Evolutionary conservation across 2,888 invertebrate genomes (phyloP), one percentile per base, ranked within the genome.

Genomic region (Dasysyrphus albostriatus): DNA sequence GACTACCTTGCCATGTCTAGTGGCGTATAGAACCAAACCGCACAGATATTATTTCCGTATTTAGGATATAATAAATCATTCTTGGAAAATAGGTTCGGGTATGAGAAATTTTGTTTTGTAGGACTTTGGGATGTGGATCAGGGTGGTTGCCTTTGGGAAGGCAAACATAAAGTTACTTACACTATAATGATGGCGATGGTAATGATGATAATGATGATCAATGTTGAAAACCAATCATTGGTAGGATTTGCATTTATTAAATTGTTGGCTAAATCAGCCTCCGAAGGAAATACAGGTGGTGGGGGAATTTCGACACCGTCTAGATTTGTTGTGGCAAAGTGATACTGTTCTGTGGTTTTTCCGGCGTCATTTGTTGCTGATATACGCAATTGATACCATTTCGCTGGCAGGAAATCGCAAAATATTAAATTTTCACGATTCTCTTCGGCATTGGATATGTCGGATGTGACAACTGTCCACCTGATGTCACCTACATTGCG

Each of bases 301-400:
- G 92, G 92, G 16, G 92, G 91, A 76, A 92, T 92, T 47, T 91
- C 90, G 34, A 91, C 90, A 14, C 95, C 95, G 88, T 94, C 94
- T 0, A 94, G 90, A 24, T 93, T 93, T 34, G 93, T 92, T 39
- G 95, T 95, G 58, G 94, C 94, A 89, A 95, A 94, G 90, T 95
- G 94, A 89, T 94, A 95, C 70, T 94, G 94, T 88, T 94, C 94
- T 0, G 94, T 93, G 63, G 94, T 94, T 93, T 94, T 94, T 0
- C 94, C 95, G 7, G 95, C 95, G 90, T 95, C 95, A 90, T 94
- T 95, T 8, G 94, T 94, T 34, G 94, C 95, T 0, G 94, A 93
- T 54, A 95, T 94, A 58, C 94, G 94, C 39, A 95, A 93, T 70
- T 95, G 94, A 90, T 94, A 95, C 91, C 95, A 93, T 59, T 94